Conservation (phyloP, 2,113 vertebrate genomes). For the Ardeotis arabs region DNA sequence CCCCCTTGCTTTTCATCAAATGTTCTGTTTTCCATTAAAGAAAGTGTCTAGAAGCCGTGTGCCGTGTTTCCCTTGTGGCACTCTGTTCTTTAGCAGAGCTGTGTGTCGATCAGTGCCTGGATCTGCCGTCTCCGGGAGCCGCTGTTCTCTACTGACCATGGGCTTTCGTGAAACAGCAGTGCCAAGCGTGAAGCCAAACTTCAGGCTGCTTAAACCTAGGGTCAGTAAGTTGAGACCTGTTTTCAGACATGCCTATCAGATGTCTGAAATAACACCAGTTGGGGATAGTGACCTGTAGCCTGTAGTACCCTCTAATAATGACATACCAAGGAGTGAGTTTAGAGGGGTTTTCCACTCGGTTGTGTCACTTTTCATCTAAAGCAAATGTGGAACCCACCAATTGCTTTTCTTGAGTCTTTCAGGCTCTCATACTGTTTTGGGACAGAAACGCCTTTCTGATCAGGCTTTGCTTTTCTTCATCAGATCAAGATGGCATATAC, state of each 20-base stretch:
- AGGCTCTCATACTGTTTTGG: neutral
- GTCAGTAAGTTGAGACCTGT: neutral
- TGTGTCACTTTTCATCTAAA: neutral
- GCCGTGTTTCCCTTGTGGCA: fast-evolving
- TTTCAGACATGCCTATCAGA: neutral
- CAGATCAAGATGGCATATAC: neutral
- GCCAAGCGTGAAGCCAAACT: neutral
- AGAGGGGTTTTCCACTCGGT: neutral
- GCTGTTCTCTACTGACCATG: fast-evolving
- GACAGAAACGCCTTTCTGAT: neutral
- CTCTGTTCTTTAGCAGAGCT: neutral
- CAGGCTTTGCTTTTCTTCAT: neutral
- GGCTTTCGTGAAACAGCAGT: neutral
- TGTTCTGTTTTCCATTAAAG: neutral
- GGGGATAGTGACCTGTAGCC: neutral
- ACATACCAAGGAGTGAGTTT: neutral
- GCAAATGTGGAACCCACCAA: neutral
- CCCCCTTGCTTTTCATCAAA: neutral
- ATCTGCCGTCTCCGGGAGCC: neutral
- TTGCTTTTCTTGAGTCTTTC: neutral
- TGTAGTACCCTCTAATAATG: neutral
- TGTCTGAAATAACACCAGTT: neutral
- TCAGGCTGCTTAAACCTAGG: neutral
- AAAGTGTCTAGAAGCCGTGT: fast-evolving
- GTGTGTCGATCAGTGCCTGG: neutral